Evolutionary conservation across 2,888 invertebrate species (phyloP), one percentile per base, ranked within the genome.

Genomic region (Sthenelais limicola): DNA sequence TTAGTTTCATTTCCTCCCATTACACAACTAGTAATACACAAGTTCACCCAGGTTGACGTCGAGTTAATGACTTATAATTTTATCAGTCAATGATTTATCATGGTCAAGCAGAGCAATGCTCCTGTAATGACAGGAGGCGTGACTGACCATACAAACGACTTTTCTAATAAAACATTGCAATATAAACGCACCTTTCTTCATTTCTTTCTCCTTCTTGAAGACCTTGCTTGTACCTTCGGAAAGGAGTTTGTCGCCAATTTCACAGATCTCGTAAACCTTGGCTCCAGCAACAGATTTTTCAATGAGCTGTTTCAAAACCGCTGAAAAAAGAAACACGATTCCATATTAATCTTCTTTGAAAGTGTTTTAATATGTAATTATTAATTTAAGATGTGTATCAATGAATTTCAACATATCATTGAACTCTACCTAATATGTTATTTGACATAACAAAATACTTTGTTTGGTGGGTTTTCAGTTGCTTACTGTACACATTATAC

Each of bases 191-290:
- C 97, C 98, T 90, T 98, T 98, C 88, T 96, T 97, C 82, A 98
- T 91, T 80, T 98, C 97, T 87, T 98, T 99, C 87, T 98, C 97
- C 86, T 97, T 98, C 90, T 98, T 98, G 90, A 97, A 98, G 77
- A 97, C 95, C 90, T 96, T 97, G 79, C 92, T 92, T 51, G 98
- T 97, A 90, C 97, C 97, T 80, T 98, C 97, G 62, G 91, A 84
- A 76, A 99, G 89, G 78, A 94, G 90, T 85, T 91, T 91, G 89
- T 99, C 99, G 62, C 98, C 98, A 88, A 91, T 92, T 88, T 94
- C 94, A 89, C 98, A 99, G 79, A 98, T 91, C 85, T 94, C 94
- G 83, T 94, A 91, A 7, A 96, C 96, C 70, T 96, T 96, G 74
- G 94, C 94, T 80, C 94, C 97, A 75, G 91, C 92, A 62, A 93